Evolutionary conservation across 1,140 invertebrate species (phyloP), one percentile per base, ranked within the genome.

Genomic region (Diachasma alloeum): DNA sequence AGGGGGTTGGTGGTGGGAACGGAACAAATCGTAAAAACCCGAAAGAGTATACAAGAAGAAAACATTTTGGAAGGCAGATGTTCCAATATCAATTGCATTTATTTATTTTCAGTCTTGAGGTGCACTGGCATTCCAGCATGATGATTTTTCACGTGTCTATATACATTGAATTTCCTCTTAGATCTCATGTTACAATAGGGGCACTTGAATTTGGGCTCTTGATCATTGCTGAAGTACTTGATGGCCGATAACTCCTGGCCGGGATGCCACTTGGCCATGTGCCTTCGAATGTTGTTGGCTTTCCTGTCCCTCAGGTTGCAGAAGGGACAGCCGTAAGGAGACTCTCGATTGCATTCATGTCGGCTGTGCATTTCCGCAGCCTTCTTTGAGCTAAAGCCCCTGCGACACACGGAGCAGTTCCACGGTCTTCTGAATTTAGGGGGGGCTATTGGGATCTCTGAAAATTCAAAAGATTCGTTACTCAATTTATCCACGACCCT

Each of bases 321-420:
- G 76, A 90, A 86, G 78, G 92, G 90, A 83, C 94, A 93, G 83
- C 91, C 90, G 87, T 94, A 94, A 78, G 92, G 91, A 0, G 93
- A 93, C 80, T 91, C 91, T 76, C 93, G 93, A 24, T 93, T 93
- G 86, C 93, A 94, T 81, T 94, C 93, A 83, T 93, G 93, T 81
- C 93, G 93, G 84, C 93, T 92, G 81, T 95, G 93, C 15, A 92
- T 90, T 80, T 91, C 91, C 56, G 93, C 72, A 0, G 88, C 88
- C 42, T 87, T 86, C 76, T 89, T 86, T 67, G 87, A 85, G 0
- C 83, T 88, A 77, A 88, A 89, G 0, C 83, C 85, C 2, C 84
- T 84, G 71, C 85, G 85, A 71, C 88, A 89, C 9, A 83, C 78
- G 0, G 88, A 87, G 79, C 88, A 89, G 13, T 85, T 82, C 46